A percentile compares a stretch with the other conserved stretches of the same genome.
phyloP scores from a whole-genome alignment of 2,888 invertebrate genomes.

The Tanypteryx hageni region DNA sequence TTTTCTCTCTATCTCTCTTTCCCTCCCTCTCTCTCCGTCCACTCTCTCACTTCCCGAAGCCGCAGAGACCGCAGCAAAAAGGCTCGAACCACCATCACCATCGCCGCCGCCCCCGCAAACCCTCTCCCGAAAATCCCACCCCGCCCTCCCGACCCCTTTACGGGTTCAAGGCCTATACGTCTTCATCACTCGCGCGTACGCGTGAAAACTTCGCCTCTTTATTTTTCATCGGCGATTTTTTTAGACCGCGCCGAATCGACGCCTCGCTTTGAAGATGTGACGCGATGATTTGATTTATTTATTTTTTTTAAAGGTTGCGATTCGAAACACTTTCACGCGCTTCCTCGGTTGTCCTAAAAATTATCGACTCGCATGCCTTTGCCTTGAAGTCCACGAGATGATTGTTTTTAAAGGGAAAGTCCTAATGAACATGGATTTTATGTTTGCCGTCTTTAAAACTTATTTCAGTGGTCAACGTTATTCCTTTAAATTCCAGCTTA shows the following conservation, averaged over 20 bases:
- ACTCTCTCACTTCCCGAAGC: neutral
- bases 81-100: neutral
- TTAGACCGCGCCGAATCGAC: conserved; percentile 9
- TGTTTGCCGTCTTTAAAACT: neutral
- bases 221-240: conserved; percentile 1
- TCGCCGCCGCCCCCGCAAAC: too few relatives aligned
- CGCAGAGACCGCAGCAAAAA: neutral
- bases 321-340: neutral
- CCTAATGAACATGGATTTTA: neutral
- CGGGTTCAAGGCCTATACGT: conserved; percentile 55
- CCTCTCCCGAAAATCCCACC: too few relatives aligned
- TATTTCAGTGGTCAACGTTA: neutral
- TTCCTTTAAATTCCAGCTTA: too few relatives aligned
- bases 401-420: neutral
- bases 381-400: neutral
- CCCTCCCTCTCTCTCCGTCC: conserved; percentile 18
- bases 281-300: conserved; percentile 1
- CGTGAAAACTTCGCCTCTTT: conserved; percentile 43
- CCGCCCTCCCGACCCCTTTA: neutral
- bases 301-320: conserved; percentile 7
- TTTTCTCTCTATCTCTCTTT: too few relatives aligned
- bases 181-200: conserved; percentile 37
- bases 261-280: neutral
- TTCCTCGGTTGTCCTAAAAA: neutral
- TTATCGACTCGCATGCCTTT: neutral